Conservation (phyloP, 2,888 invertebrate genomes). For the Lydus trimaculatus region DNA sequence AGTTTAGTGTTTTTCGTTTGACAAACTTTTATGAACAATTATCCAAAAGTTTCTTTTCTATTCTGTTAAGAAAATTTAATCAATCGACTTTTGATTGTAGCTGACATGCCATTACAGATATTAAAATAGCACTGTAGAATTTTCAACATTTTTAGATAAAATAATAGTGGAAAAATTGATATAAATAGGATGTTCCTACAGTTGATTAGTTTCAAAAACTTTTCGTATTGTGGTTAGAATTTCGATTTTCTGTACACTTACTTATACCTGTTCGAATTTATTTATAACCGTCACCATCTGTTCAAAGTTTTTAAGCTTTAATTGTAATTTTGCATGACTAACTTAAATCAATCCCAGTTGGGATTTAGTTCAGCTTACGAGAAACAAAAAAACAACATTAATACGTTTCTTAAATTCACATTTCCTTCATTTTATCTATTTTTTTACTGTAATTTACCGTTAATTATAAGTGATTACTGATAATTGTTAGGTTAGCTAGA, state of each 20-base stretch:
- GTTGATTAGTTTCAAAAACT: not conserved
- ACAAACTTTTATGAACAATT: not conserved
- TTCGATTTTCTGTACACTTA: not conserved
- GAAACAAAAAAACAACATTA: not conserved
- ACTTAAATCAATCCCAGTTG: not conserved
- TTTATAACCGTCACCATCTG: slow-evolving; percentile 8
- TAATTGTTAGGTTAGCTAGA: not conserved
- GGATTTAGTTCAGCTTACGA: not conserved
- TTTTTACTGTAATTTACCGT: not conserved
- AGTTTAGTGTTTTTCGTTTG: not conserved
- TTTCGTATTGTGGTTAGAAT: not conserved
- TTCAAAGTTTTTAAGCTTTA: not conserved
- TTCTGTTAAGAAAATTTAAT: not conserved
- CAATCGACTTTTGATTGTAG: not conserved
- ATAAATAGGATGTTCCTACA: not conserved
- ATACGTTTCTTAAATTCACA: not conserved
- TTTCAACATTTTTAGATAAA: too few relatives aligned
- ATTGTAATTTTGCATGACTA: slow-evolving; percentile 6
- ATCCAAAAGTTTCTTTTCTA: not conserved
- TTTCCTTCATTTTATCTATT: not conserved
- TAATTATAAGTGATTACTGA: not conserved
- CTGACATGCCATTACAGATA: not conserved
- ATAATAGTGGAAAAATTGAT: too few relatives aligned
- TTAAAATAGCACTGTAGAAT: not conserved
- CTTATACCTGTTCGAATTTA: not conserved